A percentile compares a stretch with the other conserved stretches of the same genome.
phyloP scores from a whole-genome alignment of 2,888 invertebrate genomes.

The Lasioglossum malachurum region DNA sequence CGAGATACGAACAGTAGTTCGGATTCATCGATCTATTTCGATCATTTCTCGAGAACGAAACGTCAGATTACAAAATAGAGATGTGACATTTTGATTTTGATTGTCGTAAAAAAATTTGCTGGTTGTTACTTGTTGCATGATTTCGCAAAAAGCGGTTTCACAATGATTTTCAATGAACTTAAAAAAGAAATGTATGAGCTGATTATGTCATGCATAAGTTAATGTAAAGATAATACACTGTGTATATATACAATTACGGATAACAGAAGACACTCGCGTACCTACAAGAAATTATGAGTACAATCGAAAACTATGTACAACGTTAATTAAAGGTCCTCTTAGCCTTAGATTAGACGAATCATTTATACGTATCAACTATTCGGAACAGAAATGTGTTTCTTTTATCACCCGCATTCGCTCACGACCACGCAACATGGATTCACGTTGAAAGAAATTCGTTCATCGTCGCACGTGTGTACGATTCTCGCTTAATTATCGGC shows the following conservation, averaged over 20 bases:
- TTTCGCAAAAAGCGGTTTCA: conserved; percentile 75
- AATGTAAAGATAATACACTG: conserved; percentile 58
- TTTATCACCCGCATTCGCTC: conserved; percentile 17
- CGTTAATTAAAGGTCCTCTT: conserved; percentile 69
- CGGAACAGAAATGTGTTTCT: conserved; percentile 30
- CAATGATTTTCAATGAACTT: conserved; percentile 75
- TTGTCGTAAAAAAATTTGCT: conserved; percentile 7
- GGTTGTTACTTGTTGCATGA: neutral
- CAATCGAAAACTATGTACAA: conserved; percentile 78
- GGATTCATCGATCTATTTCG: neutral
- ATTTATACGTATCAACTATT: conserved; percentile 38
- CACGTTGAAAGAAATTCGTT: conserved; percentile 21
- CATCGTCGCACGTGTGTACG: conserved; percentile 14
- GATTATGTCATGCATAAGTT: conserved; percentile 64
- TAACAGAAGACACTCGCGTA: conserved; percentile 71
- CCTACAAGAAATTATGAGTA: conserved; percentile 76
- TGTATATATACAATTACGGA: conserved; percentile 74
- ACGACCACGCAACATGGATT: conserved; percentile 23
- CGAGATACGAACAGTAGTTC: neutral
- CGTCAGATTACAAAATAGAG: neutral
- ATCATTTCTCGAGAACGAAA: neutral
- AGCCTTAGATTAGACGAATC: conserved; percentile 55
- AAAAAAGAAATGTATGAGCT: conserved; percentile 69
- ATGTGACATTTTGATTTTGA: neutral
- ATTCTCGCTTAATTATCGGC: conserved; percentile 13